Base-by-base conservation (phyloP, 2,888 invertebrate species). In the Dascillus cervinus region DNA sequence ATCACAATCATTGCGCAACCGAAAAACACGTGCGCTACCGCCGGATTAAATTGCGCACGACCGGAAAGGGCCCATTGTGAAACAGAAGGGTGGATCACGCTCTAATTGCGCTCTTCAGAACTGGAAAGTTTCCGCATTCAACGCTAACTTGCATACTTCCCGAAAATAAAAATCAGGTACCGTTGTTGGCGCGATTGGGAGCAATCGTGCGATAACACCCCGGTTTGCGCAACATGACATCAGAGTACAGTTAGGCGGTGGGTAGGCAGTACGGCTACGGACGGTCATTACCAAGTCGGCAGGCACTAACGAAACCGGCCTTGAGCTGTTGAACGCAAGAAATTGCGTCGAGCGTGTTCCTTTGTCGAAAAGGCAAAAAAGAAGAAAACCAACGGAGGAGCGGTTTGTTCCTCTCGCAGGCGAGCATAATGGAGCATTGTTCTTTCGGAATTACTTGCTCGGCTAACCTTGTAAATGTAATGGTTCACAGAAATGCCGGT, bases 391-490 rank as follows among this genome's bases (percentile, higher is more conserved):
- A 35, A 30, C 21, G 29, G 29, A 32, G 37, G 37, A 35, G 17
- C 34, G 23, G 32, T 24, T 26, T 28, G 32, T 33, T 33, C 26
- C 15, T 27, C 15, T 29, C 30, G 29, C 39, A 42, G 43, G 34
- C 44, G 38, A 41, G 41, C 37, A 51, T 50, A 53, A 54, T 52
- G 44, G 53, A 51, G 51, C 53, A 54, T 55, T 56, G 55, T 56
- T 55, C 54, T 50, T 50, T 52, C 44, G 32, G 41, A 45, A 46
- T 47, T 48, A 46, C 45, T 47, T 42, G 47, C 40, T 44, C 43
- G 25, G 35, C 36, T 53, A 46, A 45, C 56, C 54, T 56, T 56
- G 52, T 39, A 42, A 37, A 36, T 39, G 26, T 32, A 39, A 39
- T 35, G 39, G 32, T 39, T 39, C 32, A 32, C 23, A 39, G 39